Percentiles rank a stretch among this genome's conserved stretches.
Conservation (phyloP, 1,140 invertebrate species). For the Ceratosolen fusciceps region DNA sequence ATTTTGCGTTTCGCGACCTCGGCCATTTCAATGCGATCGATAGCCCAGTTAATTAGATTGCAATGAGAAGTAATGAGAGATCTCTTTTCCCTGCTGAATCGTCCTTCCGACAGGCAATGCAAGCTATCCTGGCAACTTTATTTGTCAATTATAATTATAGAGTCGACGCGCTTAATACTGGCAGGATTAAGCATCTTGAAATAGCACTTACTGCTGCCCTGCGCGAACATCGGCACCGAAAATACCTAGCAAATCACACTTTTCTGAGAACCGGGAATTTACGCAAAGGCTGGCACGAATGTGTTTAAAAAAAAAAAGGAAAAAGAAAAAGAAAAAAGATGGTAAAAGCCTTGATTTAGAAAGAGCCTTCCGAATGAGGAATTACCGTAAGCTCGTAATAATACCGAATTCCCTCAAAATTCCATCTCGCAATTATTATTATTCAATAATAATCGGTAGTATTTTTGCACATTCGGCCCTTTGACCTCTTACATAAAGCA, state of each 20-base stretch:
- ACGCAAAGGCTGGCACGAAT: too few species aligned
- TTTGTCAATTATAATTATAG: constrained; percentile 10
- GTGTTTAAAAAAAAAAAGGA: too few species aligned
- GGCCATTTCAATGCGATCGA: neutral
- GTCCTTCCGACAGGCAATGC: neutral
- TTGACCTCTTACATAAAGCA: too few species aligned
- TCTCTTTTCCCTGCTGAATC: neutral
- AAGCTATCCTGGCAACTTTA: neutral
- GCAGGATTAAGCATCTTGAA: neutral
- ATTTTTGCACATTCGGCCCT: too few species aligned
- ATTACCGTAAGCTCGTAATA: too few species aligned
- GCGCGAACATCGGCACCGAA: neutral
- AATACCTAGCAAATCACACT: neutral
- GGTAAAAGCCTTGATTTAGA: too few species aligned
- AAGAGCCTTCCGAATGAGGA: too few species aligned
- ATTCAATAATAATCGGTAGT: too few species aligned
- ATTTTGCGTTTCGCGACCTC: neutral
- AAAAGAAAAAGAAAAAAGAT: too few species aligned
- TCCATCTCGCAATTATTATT: too few species aligned
- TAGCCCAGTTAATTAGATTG: neutral
- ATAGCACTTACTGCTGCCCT: constrained; percentile 1
- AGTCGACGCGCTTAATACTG: neutral
- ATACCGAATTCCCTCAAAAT: too few species aligned
- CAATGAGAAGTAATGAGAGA: neutral
- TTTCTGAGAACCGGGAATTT: neutral